Evolutionary conservation across 1,140 invertebrate species (phyloP), one percentile per base, ranked within the genome.

Genomic region (Rhizoglyphus robini): DNA sequence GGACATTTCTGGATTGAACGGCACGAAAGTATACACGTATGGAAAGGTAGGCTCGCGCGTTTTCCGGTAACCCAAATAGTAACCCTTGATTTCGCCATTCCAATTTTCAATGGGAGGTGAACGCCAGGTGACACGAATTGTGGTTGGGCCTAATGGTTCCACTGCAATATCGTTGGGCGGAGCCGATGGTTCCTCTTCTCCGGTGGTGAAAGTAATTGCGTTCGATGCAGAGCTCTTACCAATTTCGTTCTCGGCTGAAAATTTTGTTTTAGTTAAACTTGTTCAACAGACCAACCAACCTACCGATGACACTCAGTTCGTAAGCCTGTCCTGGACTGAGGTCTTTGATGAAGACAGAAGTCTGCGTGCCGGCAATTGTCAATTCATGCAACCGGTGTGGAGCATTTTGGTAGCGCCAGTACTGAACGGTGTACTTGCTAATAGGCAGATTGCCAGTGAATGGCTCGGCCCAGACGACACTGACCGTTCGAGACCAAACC

Each of bases 381-480:
- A 70, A 59, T 47, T 73, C 70, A 36, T 69, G 60, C 13, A 69
- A 54, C 15, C 70, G 65, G 46, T 71, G 67, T 30, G 67, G 66
- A 20, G 67, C 60, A 31, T n/a, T 31, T 31, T 59, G 20, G 13
- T 48, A 46, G 68, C 87, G 85, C 79, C 93, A 94, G 75, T 92
- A 93, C 76, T 95, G 89, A 73, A 95, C 90, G 49, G 88, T 82
- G 75, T 94, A 97, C 73, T 86, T 83, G 68, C 86, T 88, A 67
- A 97, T 88, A 0, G 86, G 86, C n/a, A 88, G 91, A 75, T 96
- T 96, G 68, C 94, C 94, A 74, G 94, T 87, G 75, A 93, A 96
- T 18, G 92, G 91, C 61, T 88, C 85, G 29, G 86, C 86, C 93
- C 94, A 97, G 18, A 86, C 87, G 2, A 97, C 78, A 72, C 90